Base-by-base conservation (phyloP, 2,888 invertebrate genomes). In the Apamea crenata region DNA sequence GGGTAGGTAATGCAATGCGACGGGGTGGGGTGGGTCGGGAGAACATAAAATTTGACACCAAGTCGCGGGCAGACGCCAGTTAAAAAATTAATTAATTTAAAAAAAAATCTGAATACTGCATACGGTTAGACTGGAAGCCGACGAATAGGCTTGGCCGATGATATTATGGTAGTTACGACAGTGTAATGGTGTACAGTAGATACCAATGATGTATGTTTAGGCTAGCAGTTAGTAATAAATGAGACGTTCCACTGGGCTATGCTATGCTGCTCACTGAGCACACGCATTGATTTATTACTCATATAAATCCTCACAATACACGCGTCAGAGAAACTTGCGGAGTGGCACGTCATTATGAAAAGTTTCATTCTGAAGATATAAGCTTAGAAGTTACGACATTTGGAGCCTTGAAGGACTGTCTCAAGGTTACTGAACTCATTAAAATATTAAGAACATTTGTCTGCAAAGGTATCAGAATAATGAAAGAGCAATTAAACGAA, bases 401-500 rank as follows among this genome's bases (percentile, higher is more conserved):
- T 53, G 12, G 16, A n/a, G 2, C 40, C 40, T n/a, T 61, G 29
- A 65, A 81, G 74, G 29, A 50, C 70, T 36, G 63, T 74, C 63
- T 67, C 71, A 84, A 84, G 81, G 85, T 77, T 56, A 63, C 44
- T 65, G 61, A 77, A 81, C 74, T 84, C 81, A 81, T 84, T 84
- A 84, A 81, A 83, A 81, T 84, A 84, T 74, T 84, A 77, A 80
- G 65, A 81, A 81, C 69, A 73, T 80, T 80, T 72, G 84, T 71
- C 73, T 84, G 81, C 59, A 56, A 70, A 81, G 81, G 85, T 83
- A 73, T 81, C 53, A 77, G 70, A 63, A 36, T 73, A 47, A 40
- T 81, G 40, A 67, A 84, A 71, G 44, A 74, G 73, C 65, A 81
- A 81, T 83, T 69, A 73, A 73, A 76, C 29, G 16, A 84, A 75